Conservation (phyloP, 1,140 invertebrate species). For the Calycopis cecrops region DNA sequence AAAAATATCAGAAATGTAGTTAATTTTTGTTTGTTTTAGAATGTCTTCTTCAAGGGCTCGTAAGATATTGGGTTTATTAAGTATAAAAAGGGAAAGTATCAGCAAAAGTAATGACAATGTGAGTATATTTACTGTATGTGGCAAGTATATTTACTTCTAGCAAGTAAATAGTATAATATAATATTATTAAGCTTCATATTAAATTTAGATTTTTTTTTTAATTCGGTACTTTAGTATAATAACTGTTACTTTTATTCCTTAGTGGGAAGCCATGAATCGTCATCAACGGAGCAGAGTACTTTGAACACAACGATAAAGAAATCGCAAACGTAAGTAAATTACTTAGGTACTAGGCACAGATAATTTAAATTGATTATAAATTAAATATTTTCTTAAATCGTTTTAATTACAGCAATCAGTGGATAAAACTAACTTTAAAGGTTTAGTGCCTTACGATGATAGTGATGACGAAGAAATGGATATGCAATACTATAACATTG, state of each 20-base stretch:
- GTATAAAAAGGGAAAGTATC: background rate
- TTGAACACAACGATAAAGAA: too few relatives aligned
- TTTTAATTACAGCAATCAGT: too few relatives aligned
- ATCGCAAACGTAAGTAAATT: background rate
- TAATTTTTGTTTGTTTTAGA: slow-evolving; percentile 7
- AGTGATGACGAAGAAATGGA: background rate
- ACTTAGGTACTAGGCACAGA: background rate
- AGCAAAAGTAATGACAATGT: background rate
- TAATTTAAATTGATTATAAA: slow-evolving; percentile 3
- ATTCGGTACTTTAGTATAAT: too few relatives aligned
- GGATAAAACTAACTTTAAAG: background rate
- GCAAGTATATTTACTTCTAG: background rate
- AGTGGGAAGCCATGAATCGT: too few relatives aligned
- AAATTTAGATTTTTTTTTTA: too few relatives aligned
- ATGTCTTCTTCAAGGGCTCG: slow-evolving; percentile 5
- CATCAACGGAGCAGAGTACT: too few relatives aligned
- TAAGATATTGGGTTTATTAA: background rate
- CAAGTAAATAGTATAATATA: too few relatives aligned
- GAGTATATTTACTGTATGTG: background rate
- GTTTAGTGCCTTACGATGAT: slow-evolving; percentile 4
- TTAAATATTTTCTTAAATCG: too few relatives aligned
- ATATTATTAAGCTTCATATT: too few relatives aligned
- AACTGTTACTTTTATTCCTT: too few relatives aligned
- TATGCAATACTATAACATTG: slow-evolving; percentile 7
- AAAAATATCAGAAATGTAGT: slow-evolving; percentile 1